Conservation (phyloP, 2,888 invertebrate genomes). For the Coleophora deauratella region DNA sequence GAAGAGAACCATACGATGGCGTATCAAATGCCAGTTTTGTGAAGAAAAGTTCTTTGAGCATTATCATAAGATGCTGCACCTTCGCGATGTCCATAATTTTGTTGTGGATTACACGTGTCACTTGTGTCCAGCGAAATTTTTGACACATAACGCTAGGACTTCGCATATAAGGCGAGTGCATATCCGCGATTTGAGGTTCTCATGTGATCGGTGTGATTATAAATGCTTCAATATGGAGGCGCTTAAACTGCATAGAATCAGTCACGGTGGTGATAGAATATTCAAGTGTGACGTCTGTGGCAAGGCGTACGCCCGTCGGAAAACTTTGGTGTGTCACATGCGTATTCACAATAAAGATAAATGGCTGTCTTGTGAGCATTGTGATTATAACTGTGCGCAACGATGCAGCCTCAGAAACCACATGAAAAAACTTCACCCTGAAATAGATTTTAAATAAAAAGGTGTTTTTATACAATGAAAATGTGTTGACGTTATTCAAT, state of each 20-base stretch:
- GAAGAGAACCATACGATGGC: too few species aligned
- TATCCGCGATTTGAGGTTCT: neutral
- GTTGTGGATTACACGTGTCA: neutral
- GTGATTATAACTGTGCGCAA: neutral
- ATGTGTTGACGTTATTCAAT: too few species aligned
- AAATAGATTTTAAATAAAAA: too few species aligned
- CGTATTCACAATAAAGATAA: conserved; percentile 6
- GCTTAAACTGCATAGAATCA: neutral
- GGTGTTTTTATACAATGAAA: too few species aligned
- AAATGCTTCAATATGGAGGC: neutral
- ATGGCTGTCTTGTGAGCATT: conserved; percentile 19
- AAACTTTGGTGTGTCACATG: conserved; percentile 3
- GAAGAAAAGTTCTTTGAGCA: too few species aligned
- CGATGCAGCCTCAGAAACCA: neutral
- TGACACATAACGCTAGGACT: neutral
- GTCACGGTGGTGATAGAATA: neutral
- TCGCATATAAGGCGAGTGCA: neutral
- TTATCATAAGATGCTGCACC: neutral
- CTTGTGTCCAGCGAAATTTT: neutral
- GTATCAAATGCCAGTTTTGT: too few species aligned
- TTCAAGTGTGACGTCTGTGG: neutral
- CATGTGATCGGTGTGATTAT: neutral
- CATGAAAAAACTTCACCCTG: neutral
- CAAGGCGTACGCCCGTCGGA: neutral
- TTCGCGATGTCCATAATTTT: neutral